Evolutionary conservation across 2,113 vertebrate genomes (phyloP), one percentile per base, ranked within the genome.

Genomic region (Neodontobutis hainanensis): DNA sequence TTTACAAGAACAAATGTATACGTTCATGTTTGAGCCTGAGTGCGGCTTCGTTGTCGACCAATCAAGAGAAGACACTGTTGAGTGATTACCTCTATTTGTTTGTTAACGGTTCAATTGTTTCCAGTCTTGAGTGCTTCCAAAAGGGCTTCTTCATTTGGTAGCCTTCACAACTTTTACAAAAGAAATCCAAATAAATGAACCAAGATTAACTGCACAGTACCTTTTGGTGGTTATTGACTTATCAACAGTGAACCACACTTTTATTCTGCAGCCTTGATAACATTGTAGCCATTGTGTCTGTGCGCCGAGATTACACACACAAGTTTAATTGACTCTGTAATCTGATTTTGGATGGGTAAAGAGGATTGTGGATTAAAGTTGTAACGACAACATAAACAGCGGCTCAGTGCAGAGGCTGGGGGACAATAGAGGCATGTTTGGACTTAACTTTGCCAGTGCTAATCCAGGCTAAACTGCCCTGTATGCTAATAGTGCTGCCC

Each of bases 251-350:
- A 49, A n/a, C 66, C 80, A 73, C 70, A 57, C 38, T 73, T 84
- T 83, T 65, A 35, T 72, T 76, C 58, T 53, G 48, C 15, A 27
- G 40, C 15, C 52, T 51, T 63, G 70, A 84, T 85, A 84, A 86
- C 83, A 73, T 74, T 75, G 69, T 55, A 60, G 51, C 66, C 80
- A 61, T 56, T 68, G 62, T 77, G 81, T 49, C 66, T 68, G 68
- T 14, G 61, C 3, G 27, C 55, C 11, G 53, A 88, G 81, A 90
- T 88, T 86, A 87, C 57, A 69, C 14, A 27, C 19, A 27, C 62
- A 70, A 77, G 62, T 90, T 82, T 83, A 87, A 87, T 89, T 91
- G 86, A 86, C 76, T 84, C 58, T 71, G 52, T 86, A 88, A 86
- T 89, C 85, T 83, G 84, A 87, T 84, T 85, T 83, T 73, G 80